Evolutionary conservation across 2,888 invertebrate genomes (phyloP), one percentile per base, ranked within the genome.

Genomic region (Boloria euphrosyne): DNA sequence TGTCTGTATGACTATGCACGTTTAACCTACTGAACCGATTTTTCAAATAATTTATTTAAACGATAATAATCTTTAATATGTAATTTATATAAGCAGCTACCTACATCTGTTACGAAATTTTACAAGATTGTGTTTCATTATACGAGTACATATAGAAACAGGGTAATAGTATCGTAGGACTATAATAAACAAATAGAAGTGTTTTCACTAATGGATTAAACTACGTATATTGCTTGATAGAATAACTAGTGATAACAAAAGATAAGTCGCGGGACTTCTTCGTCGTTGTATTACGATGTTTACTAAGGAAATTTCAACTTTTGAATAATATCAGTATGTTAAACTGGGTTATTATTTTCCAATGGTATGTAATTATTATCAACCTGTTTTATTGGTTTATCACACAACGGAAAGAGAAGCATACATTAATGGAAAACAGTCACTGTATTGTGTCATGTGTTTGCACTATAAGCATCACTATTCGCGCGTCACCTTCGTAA

Each of bases 191-290:
- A 60, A 62, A 53, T 61, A 46, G 22, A 58, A 18, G 53, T 49
- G 17, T 22, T 3, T 22, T 22, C 22, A 46, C 31, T 51, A 43
- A 44, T 22, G 55, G 46, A 43, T 65, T 58, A 17, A 61, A 61
- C 52, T 58, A 2, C 22, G 22, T 22, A 47, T 52, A 62, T 65
- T 62, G 53, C 51, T 62, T 65, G 68, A 65, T 68, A 65, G 65
- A 65, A 68, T 70, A 68, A 70, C 62, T 62, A 51, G 60, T 62
- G 65, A 70, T 65, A 67, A 65, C 68, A 47, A 43, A 49, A 57
- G 67, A 65, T 69, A 69, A 65, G 60, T 50, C 51, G 55, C 51
- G 60, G 51, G 54, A 27, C 54, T 60, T 22, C 5, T 18, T 62
- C 62, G 58, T 55, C 51, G 55, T 66, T 66, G 52, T 53, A 66